Base-by-base conservation (phyloP, 2,888 invertebrate genomes). In the Fragum sueziense region DNA sequence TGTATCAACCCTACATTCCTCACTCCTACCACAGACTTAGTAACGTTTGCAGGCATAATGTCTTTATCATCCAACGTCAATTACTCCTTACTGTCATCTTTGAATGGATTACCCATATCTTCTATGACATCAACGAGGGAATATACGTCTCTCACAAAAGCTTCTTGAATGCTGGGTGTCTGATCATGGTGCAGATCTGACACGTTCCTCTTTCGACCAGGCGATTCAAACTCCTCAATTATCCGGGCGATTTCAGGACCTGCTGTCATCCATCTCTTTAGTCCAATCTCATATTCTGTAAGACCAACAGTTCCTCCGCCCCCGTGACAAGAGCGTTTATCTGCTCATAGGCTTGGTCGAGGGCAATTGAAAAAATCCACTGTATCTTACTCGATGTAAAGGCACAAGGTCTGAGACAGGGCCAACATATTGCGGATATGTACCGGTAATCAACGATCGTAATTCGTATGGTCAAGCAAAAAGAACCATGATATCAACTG, bases 261-360 rank as follows among this genome's bases (percentile, higher is more conserved):
- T n/a, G 61, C 69, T 27, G 86, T 65, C 85, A 85, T 87, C 88
- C 88, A 88, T 52, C 87, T 69, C 27, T 77, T 41, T 14, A 88
- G 77, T 25, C 75, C 79, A 47, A 62, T 25, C 31, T 67, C 71
- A 62, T 83, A 72, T 70, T 85, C 86, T 27, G 83, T 84, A 47
- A 86, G 11, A 2, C 86, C 84, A 37, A 87, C 57, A 1, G 78
- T 85, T 34, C 82, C 82, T 17, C 84, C 85, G 71, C 88, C 83
- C 74, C 86, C 78, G 86, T 88, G 59, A 86, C 75, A 29, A 86
- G 31, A 54, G 76, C 84, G 80, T 87, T 87, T 62, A 71, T 77
- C 34, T 88, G 87, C 62, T 88, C 85, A 70, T 87, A 84, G 14
- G 86, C 80, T 68, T 85, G 85, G 59, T 88, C 80, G 54, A 85